Conservation (phyloP, 2,888 invertebrate genomes). For the Xiphydria camelus region DNA sequence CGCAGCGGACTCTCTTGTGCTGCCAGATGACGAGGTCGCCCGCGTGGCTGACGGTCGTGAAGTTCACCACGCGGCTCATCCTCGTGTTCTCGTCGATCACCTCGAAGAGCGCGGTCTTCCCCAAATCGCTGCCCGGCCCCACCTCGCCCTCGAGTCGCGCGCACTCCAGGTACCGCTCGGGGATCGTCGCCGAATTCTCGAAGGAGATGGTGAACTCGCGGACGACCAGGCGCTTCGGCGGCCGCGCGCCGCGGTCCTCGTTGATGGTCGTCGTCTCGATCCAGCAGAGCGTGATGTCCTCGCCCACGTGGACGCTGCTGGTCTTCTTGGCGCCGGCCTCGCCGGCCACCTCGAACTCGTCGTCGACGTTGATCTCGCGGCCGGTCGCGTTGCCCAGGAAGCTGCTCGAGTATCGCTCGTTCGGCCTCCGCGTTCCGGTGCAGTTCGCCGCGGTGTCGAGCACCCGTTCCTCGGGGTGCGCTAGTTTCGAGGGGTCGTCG, state of each 20-base stretch:
- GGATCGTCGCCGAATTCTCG: slow-evolving; percentile 35
- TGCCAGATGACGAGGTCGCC: slow-evolving; percentile 20
- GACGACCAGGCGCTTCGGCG: slow-evolving; percentile 31
- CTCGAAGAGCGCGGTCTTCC: slow-evolving; percentile 23
- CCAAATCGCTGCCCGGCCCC: slow-evolving; percentile 11
- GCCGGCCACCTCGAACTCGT: slow-evolving; percentile 11
- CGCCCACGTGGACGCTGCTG: slow-evolving; percentile 25
- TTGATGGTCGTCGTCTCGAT: slow-evolving; percentile 35
- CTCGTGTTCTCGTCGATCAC: slow-evolving; percentile 29
- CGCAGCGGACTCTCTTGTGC: slow-evolving; percentile 30
- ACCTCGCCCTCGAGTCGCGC: slow-evolving; percentile 26
- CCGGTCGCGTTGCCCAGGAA: slow-evolving; percentile 6
- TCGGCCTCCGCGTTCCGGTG: neutral
- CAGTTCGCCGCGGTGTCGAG: no score
- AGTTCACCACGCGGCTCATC: slow-evolving; percentile 25
- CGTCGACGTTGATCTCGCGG: neutral
- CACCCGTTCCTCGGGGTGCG: no score
- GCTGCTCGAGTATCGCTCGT: slow-evolving; percentile 19
- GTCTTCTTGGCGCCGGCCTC: slow-evolving; percentile 18
- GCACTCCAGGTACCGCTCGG: slow-evolving; percentile 31
- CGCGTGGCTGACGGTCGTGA: slow-evolving; percentile 19
- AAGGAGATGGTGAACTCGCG: slow-evolving; percentile 37
- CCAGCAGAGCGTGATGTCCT: slow-evolving; percentile 37
- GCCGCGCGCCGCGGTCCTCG: slow-evolving; percentile 25
- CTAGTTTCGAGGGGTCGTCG: no score